Conservation (phyloP, 2,888 invertebrate genomes). For the Brachyptera risi region DNA sequence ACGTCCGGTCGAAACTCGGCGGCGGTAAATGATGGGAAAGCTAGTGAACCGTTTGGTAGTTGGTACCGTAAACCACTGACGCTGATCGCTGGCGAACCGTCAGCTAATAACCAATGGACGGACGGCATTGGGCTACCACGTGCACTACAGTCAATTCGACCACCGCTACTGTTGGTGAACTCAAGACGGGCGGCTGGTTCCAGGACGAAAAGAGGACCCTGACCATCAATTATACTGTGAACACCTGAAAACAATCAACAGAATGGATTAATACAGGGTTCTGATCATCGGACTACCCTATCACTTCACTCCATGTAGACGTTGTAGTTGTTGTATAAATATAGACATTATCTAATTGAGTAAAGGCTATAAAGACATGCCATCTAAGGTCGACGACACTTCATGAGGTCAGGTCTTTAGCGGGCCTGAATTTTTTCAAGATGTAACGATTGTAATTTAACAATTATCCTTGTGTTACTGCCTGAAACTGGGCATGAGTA, state of each 20-base stretch:
- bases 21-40: constrained; percentile 38
- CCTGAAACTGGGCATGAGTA: no score
- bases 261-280: background rate
- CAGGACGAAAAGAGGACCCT: constrained; percentile 28
- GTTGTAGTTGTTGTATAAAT: no score
- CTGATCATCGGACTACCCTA: background rate
- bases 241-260: constrained; percentile 40
- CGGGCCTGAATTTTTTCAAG: no score
- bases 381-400: no score
- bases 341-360: no score
- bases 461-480: no score
- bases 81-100: constrained; percentile 34
- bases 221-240: constrained; percentile 44
- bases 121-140: constrained; percentile 26
- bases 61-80: constrained; percentile 37
- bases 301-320: no score
- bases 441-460: no score
- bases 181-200: constrained; percentile 29
- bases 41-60: constrained; percentile 37
- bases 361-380: no score
- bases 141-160: constrained; percentile 29
- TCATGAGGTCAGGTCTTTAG: no score
- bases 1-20: constrained; percentile 39
- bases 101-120: constrained; percentile 35
- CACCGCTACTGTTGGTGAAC: constrained; percentile 29